Base-by-base conservation (phyloP, 2,797 vertebrate genomes). In the Anguilla pacifica region DNA sequence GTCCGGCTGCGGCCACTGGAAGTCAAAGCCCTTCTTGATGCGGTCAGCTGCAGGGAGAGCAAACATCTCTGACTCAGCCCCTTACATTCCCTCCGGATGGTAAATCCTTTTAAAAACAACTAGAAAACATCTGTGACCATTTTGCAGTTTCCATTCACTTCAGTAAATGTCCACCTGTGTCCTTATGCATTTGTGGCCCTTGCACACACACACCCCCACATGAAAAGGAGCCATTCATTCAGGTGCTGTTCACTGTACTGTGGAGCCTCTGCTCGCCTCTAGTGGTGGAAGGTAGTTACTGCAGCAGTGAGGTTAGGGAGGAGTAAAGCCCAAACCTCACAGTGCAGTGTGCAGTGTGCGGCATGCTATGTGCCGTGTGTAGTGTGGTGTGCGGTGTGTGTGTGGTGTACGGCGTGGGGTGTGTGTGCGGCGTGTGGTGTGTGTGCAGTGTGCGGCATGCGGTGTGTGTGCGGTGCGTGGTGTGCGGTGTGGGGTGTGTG, bases 1-100 rank as follows among this genome's bases (percentile, higher is more conserved):
- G 91, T 99, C 98, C 0, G 98, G 98, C 85, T 99, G 99, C 0
- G 99, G 98, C 99, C 99, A 99, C 95, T 99, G 98, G 96, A 99
- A 99, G 91, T 99, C 99, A 89, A 99, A 99, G 0, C 98, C 99
- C 90, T 99, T 99, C 94, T 99, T 99, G 93, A 99, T 97, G 89
- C 99, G 98, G 91, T 99, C 99, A 0, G 97, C 98, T 99, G 91
- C 1, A 43, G 0, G 53, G 86, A 81, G 84, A 81, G 10, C 11
- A 28, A 22, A 25, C 13, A 2, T 4, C 13, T 31, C n/a, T 70
- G 25, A n/a, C 31, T 70, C 5, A 6, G 25, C 28, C 2, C 19
- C 22, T 22, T 5, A 22, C 25, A 67, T n/a, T 67, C 61, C 61
- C 61, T 1, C 0, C 25, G 22, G 4, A 67, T n/a, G 6, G 25